A percentile compares a stretch with the other conserved stretches of the same genome.
These are phyloP conservation scores for Lepus oiostolus DNA, from an alignment of 2,797 vertebrate species.

Conservation along the genomic window DNA sequence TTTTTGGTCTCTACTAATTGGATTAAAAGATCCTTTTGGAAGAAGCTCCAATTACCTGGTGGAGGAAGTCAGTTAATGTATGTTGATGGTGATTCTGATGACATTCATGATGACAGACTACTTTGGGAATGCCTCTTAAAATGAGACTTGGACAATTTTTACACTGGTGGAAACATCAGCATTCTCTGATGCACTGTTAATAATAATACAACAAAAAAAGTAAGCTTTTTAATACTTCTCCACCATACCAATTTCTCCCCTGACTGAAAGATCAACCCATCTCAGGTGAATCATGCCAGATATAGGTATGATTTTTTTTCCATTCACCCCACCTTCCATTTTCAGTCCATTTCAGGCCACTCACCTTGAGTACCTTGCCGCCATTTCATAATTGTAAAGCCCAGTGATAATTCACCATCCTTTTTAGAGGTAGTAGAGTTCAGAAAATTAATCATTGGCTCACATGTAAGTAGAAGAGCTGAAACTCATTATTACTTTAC, in stretches of 20 bases:
- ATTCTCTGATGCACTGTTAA: neutral
- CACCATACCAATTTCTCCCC: neutral
- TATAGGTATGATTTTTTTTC: neutral
- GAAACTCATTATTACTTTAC: neutral
- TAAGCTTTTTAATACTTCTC: slow-evolving; percentile 1
- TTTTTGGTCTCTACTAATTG: slow-evolving; percentile 6
- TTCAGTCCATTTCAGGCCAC: neutral
- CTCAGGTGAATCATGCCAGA: neutral
- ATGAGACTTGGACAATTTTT: slow-evolving; percentile 20
- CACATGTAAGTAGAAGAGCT: neutral
- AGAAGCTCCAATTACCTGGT: slow-evolving; percentile 6
- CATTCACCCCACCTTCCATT: neutral
- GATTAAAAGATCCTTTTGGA: slow-evolving; percentile 11
- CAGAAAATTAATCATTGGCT: neutral
- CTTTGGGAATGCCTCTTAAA: slow-evolving; percentile 30
- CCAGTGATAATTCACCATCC: neutral
- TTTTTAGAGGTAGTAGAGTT: neutral
- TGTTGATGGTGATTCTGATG: neutral
- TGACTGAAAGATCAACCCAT: slow-evolving; percentile 3
- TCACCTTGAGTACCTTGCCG: neutral
- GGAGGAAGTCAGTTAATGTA: neutral
- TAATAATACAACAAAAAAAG: neutral
- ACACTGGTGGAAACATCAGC: neutral
- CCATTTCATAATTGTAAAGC: neutral
- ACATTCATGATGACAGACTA: slow-evolving; percentile 5